These are phyloP conservation scores for Leptatherina wallacei DNA, from an alignment of 2,797 vertebrate genomes.

Conservation along the genomic window DNA sequence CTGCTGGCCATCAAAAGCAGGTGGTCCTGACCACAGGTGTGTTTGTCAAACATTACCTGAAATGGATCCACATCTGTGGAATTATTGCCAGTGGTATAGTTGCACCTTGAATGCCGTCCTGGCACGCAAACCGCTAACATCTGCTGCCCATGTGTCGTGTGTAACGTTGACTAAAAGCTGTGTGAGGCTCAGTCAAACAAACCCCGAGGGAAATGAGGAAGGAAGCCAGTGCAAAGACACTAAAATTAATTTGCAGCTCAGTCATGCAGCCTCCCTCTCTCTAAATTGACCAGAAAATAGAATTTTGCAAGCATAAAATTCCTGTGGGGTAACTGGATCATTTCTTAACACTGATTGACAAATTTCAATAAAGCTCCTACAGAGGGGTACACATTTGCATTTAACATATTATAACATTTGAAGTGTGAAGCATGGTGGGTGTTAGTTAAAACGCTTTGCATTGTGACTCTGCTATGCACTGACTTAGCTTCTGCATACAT, in stretches of 20 bases:
- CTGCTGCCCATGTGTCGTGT: slow-evolving; percentile 57
- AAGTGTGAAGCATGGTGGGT: slow-evolving; percentile 66
- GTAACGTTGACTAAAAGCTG: slow-evolving; percentile 50
- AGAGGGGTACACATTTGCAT: slow-evolving; percentile 60
- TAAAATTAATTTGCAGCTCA: slow-evolving; percentile 72
- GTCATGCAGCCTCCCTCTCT: slow-evolving; percentile 62
- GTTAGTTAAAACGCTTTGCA: slow-evolving; percentile 58
- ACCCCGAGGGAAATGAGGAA: slow-evolving; percentile 62
- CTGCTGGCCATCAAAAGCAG: slow-evolving; percentile 54
- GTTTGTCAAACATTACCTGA: slow-evolving; percentile 51
- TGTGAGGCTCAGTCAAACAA: slow-evolving; percentile 60
- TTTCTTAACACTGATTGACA: slow-evolving; percentile 62
- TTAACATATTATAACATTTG: slow-evolving; percentile 49
- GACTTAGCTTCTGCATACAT: slow-evolving; percentile 51
- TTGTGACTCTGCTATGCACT: slow-evolving; percentile 28
- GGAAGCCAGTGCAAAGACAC: slow-evolving; percentile 66
- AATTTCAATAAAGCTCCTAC: slow-evolving; percentile 62
- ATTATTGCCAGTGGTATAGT: slow-evolving; percentile 15
- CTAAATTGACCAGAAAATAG: slow-evolving; percentile 76
- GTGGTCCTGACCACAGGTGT: slow-evolving; percentile 74
- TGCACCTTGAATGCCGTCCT: slow-evolving; percentile 32
- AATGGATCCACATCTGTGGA: slow-evolving; percentile 58
- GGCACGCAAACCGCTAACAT: slow-evolving; percentile 57
- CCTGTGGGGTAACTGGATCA: slow-evolving; percentile 63
- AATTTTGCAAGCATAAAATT: slow-evolving; percentile 69